Conservation (phyloP, 2,888 invertebrate species). For the Drosophila putrida region DNA sequence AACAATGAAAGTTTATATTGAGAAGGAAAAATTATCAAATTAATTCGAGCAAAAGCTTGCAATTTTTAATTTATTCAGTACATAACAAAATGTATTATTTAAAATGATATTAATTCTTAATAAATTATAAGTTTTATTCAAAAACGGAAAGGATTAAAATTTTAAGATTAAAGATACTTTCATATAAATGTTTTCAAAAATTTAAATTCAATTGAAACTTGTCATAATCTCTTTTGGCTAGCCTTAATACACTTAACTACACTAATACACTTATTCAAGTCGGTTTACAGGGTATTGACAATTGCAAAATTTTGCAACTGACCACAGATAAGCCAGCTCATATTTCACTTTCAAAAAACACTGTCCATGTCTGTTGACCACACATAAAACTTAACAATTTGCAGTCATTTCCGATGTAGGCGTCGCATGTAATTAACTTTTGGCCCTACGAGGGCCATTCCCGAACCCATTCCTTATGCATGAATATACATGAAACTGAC, state of each 20-base stretch:
- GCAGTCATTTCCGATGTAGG: constrained; percentile 68
- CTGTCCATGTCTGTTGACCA: constrained; percentile 53
- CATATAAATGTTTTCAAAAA: too few species aligned
- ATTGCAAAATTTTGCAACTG: constrained; percentile 29
- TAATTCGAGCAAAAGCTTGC: too few species aligned
- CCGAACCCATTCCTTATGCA: neutral
- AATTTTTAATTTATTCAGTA: too few species aligned
- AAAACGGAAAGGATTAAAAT: too few species aligned
- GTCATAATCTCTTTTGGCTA: too few species aligned
- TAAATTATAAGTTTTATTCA: too few species aligned
- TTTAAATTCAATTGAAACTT: too few species aligned
- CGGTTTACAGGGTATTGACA: constrained; percentile 17
- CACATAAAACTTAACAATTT: constrained; percentile 53
- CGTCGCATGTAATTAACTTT: constrained; percentile 74
- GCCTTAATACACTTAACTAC: too few species aligned
- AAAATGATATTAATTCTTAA: too few species aligned
- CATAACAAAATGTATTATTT: too few species aligned
- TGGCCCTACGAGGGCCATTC: constrained; percentile 55
- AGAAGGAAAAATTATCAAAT: too few species aligned
- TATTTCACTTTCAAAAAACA: constrained; percentile 66
- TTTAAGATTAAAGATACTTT: too few species aligned
- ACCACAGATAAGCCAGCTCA: constrained; percentile 62
- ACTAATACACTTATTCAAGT: neutral
- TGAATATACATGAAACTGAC: constrained; percentile 6
- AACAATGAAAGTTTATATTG: neutral